phyloP scores from a whole-genome alignment of 2,113 vertebrate species.

The Podilymbus podiceps region DNA sequence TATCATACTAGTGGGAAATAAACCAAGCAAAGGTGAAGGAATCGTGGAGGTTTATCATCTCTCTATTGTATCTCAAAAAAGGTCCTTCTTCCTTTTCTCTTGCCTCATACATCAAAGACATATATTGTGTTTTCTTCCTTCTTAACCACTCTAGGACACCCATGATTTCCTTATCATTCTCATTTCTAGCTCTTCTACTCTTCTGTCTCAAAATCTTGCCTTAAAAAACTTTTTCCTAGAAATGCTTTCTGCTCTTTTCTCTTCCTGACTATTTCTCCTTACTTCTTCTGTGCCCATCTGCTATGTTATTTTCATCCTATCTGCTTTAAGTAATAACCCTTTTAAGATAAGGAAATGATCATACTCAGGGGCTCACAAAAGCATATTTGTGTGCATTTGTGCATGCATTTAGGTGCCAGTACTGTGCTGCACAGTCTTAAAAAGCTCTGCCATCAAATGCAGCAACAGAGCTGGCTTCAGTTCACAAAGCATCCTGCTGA shows the following conservation, averaged over 20 bases:
- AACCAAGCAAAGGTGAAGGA: not conserved
- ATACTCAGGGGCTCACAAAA: not conserved
- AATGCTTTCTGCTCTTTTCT: not conserved
- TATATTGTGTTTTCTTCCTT: rapidly evolving
- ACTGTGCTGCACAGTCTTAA: not conserved
- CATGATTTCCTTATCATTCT: not conserved
- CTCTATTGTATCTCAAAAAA: not conserved
- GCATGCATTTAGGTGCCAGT: not conserved
- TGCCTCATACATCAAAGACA: not conserved
- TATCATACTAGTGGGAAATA: not conserved
- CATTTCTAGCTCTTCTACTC: not conserved
- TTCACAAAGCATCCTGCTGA: not conserved
- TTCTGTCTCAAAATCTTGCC: not conserved
- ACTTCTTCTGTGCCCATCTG: not conserved
- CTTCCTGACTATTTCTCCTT: not conserved
- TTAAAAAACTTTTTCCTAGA: not conserved
- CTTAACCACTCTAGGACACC: not conserved
- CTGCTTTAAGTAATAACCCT: not conserved
- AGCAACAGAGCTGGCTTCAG: not conserved
- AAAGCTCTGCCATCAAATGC: not conserved
- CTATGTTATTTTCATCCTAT: not conserved
- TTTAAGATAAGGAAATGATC: not conserved
- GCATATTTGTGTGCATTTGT: not conserved
- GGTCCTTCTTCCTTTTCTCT: not conserved
- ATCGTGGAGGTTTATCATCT: not conserved